Percentiles rank a stretch among this genome's conserved stretches.
Conservation (phyloP, 2,797 vertebrate species). For the Parambassis ranga region DNA sequence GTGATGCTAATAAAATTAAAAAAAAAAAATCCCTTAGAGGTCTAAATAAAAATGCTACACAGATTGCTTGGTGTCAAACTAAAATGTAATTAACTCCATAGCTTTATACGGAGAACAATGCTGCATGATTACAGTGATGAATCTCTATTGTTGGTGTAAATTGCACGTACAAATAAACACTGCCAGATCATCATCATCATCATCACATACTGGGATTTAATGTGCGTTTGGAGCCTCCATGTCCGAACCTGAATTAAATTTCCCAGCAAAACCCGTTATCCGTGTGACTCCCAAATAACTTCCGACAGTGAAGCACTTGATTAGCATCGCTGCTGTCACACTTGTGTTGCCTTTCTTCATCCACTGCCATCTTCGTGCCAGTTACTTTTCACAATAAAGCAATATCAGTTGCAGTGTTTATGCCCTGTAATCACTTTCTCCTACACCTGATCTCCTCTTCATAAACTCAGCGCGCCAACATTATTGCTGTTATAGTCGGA, state of each 20-base stretch:
- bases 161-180: conserved; percentile 24
- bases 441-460: conserved; percentile 73
- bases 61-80: conserved; percentile 40
- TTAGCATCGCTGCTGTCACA: conserved; percentile 27
- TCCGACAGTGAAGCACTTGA: conserved; percentile 16
- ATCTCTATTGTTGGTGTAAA: conserved; percentile 27
- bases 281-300: conserved; percentile 4
- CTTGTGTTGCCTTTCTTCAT: conserved; percentile 15
- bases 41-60: conserved; percentile 60
- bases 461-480: conserved; percentile 56
- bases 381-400: conserved; percentile 49
- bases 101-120: conserved; percentile 28
- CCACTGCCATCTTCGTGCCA: conserved; percentile 39
- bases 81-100: conserved; percentile 51
- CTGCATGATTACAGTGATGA: conserved; percentile 28
- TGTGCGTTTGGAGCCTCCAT: conserved; percentile 13
- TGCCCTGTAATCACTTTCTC: conserved; percentile 76
- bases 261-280: conserved; percentile 12
- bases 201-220: not conserved
- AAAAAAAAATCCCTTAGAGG: conserved; percentile 32
- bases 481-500: conserved; percentile 72
- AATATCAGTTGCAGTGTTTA: conserved; percentile 67
- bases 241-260: conserved; percentile 29
- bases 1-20: conserved; percentile 10
- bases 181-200: conserved; percentile 23